phyloP scores from a whole-genome alignment of 2,797 vertebrate genomes.

The Melanotaenia parkinsoni region DNA sequence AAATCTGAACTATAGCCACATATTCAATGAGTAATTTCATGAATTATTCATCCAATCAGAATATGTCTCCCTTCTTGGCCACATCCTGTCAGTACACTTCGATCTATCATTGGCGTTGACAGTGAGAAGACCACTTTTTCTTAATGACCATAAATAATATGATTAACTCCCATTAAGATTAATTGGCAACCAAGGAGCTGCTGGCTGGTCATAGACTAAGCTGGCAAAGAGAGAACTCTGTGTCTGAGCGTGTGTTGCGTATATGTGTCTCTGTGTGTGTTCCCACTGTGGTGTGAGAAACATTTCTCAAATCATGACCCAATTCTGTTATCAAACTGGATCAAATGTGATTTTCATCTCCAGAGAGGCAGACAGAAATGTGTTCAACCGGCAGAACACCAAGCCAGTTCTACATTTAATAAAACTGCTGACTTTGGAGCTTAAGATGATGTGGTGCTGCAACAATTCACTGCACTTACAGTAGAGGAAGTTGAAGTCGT shows the following conservation, averaged over 20 bases:
- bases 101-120: constrained; percentile 44
- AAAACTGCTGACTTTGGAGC: constrained; percentile 65
- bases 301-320: constrained; percentile 76
- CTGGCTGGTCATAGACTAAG: constrained; percentile 62
- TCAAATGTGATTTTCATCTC: constrained; percentile 70
- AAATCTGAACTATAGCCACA: constrained; percentile 27
- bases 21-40: constrained; percentile 31
- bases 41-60: constrained; percentile 21
- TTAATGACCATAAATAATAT: constrained; percentile 77
- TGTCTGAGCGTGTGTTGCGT: constrained; percentile 17
- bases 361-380: constrained; percentile 54
- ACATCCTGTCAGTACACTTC: constrained; percentile 13
- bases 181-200: constrained; percentile 66
- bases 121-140: constrained; percentile 47
- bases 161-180: constrained; percentile 73
- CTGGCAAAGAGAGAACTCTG: constrained; percentile 51
- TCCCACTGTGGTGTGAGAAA: constrained; percentile 66
- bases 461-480: constrained; percentile 23
- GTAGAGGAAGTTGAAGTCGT: not conserved
- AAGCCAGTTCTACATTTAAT: constrained; percentile 49
- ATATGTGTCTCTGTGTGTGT: constrained; percentile 33
- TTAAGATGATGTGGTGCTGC: constrained; percentile 19
- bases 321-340: constrained; percentile 77
- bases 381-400: constrained; percentile 62
- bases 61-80: constrained; percentile 30